These are phyloP conservation scores for Zaprionus ghesquierei DNA, from an alignment of 1,140 invertebrate species.

Conservation along the genomic window DNA sequence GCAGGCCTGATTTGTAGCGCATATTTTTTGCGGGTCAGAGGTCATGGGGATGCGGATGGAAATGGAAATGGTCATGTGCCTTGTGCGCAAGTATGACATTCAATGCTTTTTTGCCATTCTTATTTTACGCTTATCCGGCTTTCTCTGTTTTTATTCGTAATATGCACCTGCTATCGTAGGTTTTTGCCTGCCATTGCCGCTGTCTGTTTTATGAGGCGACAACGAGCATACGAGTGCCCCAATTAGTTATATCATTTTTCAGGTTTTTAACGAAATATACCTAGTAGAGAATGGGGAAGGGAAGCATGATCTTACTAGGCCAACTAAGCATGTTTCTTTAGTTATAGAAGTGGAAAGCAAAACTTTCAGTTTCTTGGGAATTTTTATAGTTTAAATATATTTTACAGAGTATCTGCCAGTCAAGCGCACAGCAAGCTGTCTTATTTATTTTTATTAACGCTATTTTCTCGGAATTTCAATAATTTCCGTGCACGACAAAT, in stretches of 20 bases:
- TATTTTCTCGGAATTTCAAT: constrained; percentile 26
- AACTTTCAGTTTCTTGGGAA: background rate
- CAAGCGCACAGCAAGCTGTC: too few relatives aligned
- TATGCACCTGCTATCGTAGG: constrained; percentile 51
- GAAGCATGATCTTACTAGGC: background rate
- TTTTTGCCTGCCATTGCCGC: constrained; percentile 37
- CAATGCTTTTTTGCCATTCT: background rate
- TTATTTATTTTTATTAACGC: background rate
- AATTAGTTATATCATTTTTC: constrained; percentile 62
- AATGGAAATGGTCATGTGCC: background rate
- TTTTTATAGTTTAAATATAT: too few relatives aligned
- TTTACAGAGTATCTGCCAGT: background rate
- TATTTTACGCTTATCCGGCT: constrained; percentile 31
- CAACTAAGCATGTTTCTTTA: background rate
- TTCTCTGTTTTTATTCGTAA: constrained; percentile 26
- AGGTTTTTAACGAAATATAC: constrained; percentile 6
- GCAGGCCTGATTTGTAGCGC: constrained; percentile 26
- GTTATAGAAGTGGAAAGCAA: too few relatives aligned
- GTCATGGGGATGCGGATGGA: background rate
- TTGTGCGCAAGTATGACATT: background rate
- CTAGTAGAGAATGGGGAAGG: background rate
- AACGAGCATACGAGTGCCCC: constrained; percentile 44
- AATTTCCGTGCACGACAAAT: constrained; percentile 45
- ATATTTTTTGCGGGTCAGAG: constrained; percentile 11
- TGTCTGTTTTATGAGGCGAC: constrained; percentile 50